A percentile compares a stretch with the other conserved stretches of the same genome.
Conservation (phyloP, 1,140 invertebrate genomes). For the Holotrichia oblita region DNA sequence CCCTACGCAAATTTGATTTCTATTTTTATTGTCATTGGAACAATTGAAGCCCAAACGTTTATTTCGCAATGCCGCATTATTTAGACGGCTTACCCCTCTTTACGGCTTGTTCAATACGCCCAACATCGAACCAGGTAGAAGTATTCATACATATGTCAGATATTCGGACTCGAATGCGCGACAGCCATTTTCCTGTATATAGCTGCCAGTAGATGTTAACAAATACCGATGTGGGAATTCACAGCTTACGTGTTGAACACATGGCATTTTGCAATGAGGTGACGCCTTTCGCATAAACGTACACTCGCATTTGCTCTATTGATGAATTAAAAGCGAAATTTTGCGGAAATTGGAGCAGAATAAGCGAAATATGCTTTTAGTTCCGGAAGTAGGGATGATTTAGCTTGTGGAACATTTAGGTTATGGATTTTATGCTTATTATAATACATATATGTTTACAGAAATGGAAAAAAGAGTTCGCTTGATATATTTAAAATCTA, state of each 20-base stretch:
- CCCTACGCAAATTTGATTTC: not conserved
- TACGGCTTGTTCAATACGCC: conserved; percentile 2
- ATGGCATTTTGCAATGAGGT: not conserved
- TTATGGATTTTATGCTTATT: too few relatives aligned
- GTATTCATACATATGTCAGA: not conserved
- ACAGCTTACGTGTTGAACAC: not conserved
- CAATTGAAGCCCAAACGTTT: not conserved
- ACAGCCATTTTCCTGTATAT: conserved; percentile 1
- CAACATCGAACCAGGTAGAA: not conserved
- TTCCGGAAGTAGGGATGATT: not conserved
- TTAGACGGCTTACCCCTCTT: not conserved
- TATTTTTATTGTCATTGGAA: not conserved
- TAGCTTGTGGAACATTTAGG: too few relatives aligned
- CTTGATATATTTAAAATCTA: too few relatives aligned
- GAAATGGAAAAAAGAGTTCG: too few relatives aligned
- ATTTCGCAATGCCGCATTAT: not conserved
- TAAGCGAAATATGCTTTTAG: not conserved
- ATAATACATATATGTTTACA: too few relatives aligned
- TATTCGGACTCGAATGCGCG: not conserved
- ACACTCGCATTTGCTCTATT: not conserved
- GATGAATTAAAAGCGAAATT: not conserved
- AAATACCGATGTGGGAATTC: not conserved
- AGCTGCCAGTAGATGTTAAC: conserved; percentile 4
- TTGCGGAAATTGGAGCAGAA: conserved; percentile 7
- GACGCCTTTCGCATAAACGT: not conserved